Conservation (phyloP, 53 echinoderm and acorn worm genomes). For the Echinarachnius parma region DNA sequence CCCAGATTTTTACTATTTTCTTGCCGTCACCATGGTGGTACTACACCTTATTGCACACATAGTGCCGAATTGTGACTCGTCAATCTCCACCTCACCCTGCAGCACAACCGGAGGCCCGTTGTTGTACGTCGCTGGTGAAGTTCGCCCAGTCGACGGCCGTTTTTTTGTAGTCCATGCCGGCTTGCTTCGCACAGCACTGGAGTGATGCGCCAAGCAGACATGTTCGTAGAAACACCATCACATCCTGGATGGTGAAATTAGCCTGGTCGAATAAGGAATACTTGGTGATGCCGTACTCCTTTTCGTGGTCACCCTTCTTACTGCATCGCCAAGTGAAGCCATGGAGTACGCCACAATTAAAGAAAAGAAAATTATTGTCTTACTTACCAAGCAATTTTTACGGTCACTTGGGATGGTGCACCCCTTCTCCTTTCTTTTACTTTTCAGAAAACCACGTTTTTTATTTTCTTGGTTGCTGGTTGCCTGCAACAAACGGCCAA, state of each 20-base stretch:
- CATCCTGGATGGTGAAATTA: constrained; percentile 11
- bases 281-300: not conserved
- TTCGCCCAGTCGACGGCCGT: constrained; percentile 29
- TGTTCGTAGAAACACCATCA: not conserved
- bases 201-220: constrained; percentile 12
- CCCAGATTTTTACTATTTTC: constrained; percentile 12
- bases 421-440: too few relatives aligned
- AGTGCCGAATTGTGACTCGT: constrained; percentile 1
- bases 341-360: too few relatives aligned
- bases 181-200: not conserved
- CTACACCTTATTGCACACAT: too few relatives aligned
- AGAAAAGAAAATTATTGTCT: too few relatives aligned
- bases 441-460: too few relatives aligned
- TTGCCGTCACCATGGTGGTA: not conserved
- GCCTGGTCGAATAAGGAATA: constrained; percentile 12
- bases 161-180: constrained; percentile 34
- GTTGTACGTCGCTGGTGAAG: constrained; percentile 13
- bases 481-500: too few relatives aligned
- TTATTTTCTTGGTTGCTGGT: too few relatives aligned
- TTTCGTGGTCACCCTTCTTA: not conserved
- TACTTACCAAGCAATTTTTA: too few relatives aligned
- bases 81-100: not conserved
- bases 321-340: constrained; percentile 28
- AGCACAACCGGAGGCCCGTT: not conserved
- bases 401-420: too few relatives aligned